Base-by-base conservation (phyloP, 1,140 invertebrate species). In the Zaprionus taronus region DNA sequence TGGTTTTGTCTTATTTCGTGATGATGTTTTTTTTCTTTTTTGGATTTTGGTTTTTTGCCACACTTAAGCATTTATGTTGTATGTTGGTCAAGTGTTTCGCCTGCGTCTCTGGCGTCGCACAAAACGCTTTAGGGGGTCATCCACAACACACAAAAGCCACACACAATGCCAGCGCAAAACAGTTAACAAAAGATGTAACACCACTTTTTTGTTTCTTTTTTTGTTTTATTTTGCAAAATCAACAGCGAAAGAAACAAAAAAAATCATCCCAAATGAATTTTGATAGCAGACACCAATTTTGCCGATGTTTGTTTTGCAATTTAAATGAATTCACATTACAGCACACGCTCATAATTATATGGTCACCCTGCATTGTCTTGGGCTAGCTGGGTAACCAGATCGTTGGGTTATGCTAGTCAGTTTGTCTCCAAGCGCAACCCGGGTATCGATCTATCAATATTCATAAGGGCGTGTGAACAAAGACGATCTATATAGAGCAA, bases 61-160 rank as follows among this genome's bases (percentile, higher is more conserved):
- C 74, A 72, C 74, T 77, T 49, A 62, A 60, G 56, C 79, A 84
- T 87, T 81, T 87, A 87, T 89, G 82, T 87, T 89, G 83, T 87
- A 87, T 89, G 82, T 87, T 89, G 83, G 83, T 87, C 83, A 87
- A 87, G 83, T 87, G 78, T 75, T 70, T 70, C 77, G 77, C 66
- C 17, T n/a, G 7, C 41, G 3, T 47, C 41, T 47, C 41, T 47
- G 41, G 41, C 41, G 41, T 47, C 68, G 77, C 67, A 70, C 44
- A 47, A 70, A 84, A 41, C 79, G 78, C 83, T 77, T 68, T 67
- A 56, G 72, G 79, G 64, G 70, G 76, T 66, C 62, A 49, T 47
- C 49, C 44, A 28, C 62, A 71, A 67, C 61, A 76, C 67, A 83
- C 80, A 85, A 85, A 83, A 67, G 70, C 61, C 63, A 77, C 38